These are phyloP conservation scores for Girardia tigrina DNA, from an alignment of 2,888 invertebrate genomes.

Conservation along the genomic window DNA sequence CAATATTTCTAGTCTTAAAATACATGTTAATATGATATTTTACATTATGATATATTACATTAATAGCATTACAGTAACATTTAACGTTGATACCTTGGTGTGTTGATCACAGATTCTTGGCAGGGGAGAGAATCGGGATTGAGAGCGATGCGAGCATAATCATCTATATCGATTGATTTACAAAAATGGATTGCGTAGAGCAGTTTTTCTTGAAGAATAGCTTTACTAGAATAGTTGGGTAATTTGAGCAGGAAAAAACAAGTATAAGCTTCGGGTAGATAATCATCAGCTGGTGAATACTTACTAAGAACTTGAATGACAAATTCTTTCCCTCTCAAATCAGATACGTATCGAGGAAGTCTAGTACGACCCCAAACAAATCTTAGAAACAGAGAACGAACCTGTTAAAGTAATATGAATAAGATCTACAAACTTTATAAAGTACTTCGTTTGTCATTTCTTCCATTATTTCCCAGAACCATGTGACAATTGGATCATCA, in stretches of 20 bases:
- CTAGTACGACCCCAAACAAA: constrained; percentile 92
- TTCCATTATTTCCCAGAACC: constrained; percentile 99
- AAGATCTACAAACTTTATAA: neutral
- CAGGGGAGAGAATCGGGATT: constrained; percentile 46
- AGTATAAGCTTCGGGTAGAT: constrained; percentile 88
- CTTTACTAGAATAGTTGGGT: constrained; percentile 60
- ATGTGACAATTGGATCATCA: constrained; percentile 70
- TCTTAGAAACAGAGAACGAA: constrained; percentile 76
- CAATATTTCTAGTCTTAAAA: too few relatives aligned
- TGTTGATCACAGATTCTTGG: neutral
- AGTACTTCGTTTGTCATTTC: constrained; percentile 65
- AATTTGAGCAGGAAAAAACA: constrained; percentile 93
- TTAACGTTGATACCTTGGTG: too few relatives aligned
- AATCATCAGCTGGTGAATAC: constrained; percentile 83
- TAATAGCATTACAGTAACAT: too few relatives aligned
- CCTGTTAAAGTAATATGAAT: constrained; percentile 51
- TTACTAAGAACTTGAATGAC: constrained; percentile 81
- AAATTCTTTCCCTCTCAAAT: constrained; percentile 84
- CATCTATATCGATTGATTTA: constrained; percentile 90
- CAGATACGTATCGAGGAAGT: constrained; percentile 79
- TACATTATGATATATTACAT: too few relatives aligned
- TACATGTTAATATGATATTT: too few relatives aligned
- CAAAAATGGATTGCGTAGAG: constrained; percentile 91
- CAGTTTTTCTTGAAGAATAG: constrained; percentile 58
- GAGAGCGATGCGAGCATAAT: constrained; percentile 72